Evolutionary conservation across 2,888 invertebrate genomes (phyloP), one percentile per base, ranked within the genome.

Genomic region (Nomada hirtipes): DNA sequence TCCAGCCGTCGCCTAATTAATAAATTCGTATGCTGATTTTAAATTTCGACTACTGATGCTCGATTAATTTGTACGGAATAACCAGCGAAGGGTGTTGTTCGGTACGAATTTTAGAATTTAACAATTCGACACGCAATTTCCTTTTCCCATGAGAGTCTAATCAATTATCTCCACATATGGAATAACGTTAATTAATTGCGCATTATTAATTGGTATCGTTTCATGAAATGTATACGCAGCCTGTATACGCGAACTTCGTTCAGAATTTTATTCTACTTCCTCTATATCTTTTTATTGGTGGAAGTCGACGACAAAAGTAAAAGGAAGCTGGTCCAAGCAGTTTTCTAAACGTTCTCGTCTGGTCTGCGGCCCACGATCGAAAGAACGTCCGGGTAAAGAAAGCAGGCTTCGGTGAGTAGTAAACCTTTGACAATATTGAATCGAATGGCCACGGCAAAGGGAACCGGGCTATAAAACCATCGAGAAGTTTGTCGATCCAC

Each of bases 381-480:
- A 74, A 50, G 60, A 74, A 20, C 70, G 60, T 74, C 50, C 65
- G 42, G 59, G 61, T 26, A 73, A 73, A 82, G 65, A 71, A 73
- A 73, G 57, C 73, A 61, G 60, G 53, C 68, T 69, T 50, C 71
- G 18, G 55, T 13, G 78, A 79, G 65, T 64, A 84, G 60, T 79
- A 76, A 87, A 86, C 76, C 85, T 85, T 85, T 72, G 85, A 79
- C 68, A 72, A 87, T 85, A 78, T 82, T 82, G 86, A 86, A 87
- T 87, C 79, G 79, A 82, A 23, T 75, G 63, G 75, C 65, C 70
- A 55, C 59, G 52, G 71, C 26, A 53, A 78, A 76, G 84, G 78
- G 69, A 87, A 79, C 64, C 76, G 26, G 29, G 59, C 75, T 76
- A 60, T 85, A 80, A 87, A 86, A 87, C 76, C 69, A 87, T 86